A percentile compares a stretch with the other conserved stretches of the same genome.
Evolutionary conservation across 2,797 vertebrate genomes (phyloP).

Genomic region (Tympanoctomys barrerae): DNA sequence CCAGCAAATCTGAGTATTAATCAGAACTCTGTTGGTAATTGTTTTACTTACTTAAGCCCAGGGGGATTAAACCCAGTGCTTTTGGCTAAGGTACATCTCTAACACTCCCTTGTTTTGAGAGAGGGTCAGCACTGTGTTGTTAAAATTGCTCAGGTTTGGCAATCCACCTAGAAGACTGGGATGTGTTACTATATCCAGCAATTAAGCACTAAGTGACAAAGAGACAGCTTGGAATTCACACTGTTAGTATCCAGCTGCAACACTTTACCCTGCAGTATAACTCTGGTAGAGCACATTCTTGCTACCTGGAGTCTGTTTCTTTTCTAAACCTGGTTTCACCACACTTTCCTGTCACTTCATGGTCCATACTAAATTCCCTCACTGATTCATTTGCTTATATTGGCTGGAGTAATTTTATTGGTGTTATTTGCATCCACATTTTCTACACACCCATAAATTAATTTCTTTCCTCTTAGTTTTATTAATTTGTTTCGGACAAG

Average conservation of each 20-base stretch:
- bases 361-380: neutral
- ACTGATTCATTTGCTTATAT: neutral
- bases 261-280: neutral
- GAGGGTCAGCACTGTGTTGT: neutral
- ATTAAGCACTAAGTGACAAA: neutral
- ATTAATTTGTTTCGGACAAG: neutral
- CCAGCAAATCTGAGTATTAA: neutral
- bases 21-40: neutral
- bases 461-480: slow-evolving; percentile 8
- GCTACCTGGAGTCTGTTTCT: neutral
- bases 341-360: neutral
- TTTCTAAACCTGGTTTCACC: neutral
- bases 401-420: neutral
- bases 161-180: neutral
- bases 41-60: neutral
- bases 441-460: neutral
- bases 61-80: neutral
- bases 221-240: neutral
- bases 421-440: neutral
- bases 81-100: neutral
- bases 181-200: neutral
- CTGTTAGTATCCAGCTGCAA: neutral
- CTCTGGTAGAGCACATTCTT: neutral
- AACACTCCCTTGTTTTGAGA: neutral
- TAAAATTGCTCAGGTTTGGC: neutral